A percentile compares a stretch with the other conserved stretches of the same genome.
These are phyloP conservation scores for Cephalopachus bancanus DNA, from an alignment of 2,797 vertebrate genomes.

Conservation along the genomic window DNA sequence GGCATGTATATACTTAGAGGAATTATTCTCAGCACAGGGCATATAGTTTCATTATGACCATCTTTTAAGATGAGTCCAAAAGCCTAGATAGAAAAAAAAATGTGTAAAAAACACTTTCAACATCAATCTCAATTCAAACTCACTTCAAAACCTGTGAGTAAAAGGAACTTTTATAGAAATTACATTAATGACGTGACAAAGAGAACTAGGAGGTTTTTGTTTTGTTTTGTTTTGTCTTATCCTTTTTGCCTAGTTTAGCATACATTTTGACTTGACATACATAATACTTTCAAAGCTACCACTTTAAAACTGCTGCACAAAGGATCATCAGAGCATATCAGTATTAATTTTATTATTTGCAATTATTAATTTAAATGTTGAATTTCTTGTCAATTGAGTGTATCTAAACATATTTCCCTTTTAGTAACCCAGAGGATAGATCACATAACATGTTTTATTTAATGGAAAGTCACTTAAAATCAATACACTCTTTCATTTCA, in stretches of 20 bases:
- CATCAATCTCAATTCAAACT: conserved; percentile 26
- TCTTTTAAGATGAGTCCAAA: conserved; percentile 15
- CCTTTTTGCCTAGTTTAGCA: not conserved
- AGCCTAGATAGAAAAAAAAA: not conserved
- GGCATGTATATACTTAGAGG: not conserved
- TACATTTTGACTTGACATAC: not conserved
- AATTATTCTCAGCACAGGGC: not conserved
- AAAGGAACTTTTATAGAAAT: not conserved
- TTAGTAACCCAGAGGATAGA: not conserved
- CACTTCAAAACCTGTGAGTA: not conserved
- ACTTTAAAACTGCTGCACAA: not conserved
- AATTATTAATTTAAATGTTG: conserved; percentile 18
- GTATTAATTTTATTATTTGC: not conserved
- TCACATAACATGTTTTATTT: not conserved
- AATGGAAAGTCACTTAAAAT: conserved; percentile 14
- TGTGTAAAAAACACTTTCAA: not conserved
- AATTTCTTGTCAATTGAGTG: not conserved
- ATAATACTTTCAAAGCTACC: not conserved
- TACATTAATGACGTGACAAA: not conserved
- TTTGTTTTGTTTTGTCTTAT: not conserved
- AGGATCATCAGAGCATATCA: not conserved
- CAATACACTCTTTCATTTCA: not conserved
- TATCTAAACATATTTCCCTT: not conserved
- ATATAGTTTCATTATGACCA: not conserved
- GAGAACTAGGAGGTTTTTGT: not conserved